These are phyloP conservation scores for Ophiodon elongatus DNA, from an alignment of 2,113 vertebrate genomes.

Conservation along the genomic window DNA sequence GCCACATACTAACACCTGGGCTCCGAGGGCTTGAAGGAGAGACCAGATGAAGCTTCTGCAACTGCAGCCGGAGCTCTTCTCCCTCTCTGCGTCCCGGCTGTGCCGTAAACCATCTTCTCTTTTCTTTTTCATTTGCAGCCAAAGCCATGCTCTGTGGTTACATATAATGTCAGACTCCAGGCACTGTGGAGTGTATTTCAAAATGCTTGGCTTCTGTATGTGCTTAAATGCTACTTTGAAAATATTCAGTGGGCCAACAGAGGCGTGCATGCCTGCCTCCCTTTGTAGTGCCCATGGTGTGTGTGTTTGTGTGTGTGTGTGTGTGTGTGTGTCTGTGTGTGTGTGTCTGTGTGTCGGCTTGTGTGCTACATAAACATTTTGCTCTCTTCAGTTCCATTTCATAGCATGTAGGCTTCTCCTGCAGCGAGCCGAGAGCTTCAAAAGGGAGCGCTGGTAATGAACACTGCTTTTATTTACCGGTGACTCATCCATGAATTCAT, in stretches of 20 bases:
- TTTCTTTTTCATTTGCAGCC: slow-evolving; percentile 73
- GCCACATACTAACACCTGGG: slow-evolving; percentile 61
- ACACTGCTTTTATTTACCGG: slow-evolving; percentile 11
- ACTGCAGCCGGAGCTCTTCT: slow-evolving; percentile 36
- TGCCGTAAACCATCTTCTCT: slow-evolving; percentile 65
- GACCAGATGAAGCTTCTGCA: slow-evolving; percentile 33
- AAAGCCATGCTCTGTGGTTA: slow-evolving; percentile 68
- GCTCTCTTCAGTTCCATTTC: slow-evolving; percentile 36
- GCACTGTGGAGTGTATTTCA: slow-evolving; percentile 68
- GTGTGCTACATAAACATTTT: slow-evolving; percentile 30
- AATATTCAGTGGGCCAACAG: slow-evolving; percentile 55
- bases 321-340: neutral
- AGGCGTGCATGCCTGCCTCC: slow-evolving; percentile 13
- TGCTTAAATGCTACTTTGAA: slow-evolving; percentile 65
- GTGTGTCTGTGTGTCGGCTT: neutral
- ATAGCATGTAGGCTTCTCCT: slow-evolving; percentile 11
- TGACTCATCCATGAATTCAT: slow-evolving; percentile 15
- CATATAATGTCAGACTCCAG: slow-evolving; percentile 73
- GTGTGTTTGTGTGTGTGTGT: neutral
- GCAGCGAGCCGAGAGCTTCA: neutral
- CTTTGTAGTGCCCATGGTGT: slow-evolving; percentile 16
- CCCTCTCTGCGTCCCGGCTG: neutral
- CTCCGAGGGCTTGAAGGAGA: slow-evolving; percentile 53
- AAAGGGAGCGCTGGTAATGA: slow-evolving; percentile 5
- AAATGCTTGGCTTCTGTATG: slow-evolving; percentile 71